Evolutionary conservation across 92 coral and sea anemone species (phyloP), one percentile per base, ranked within the genome.

Genomic region (Phenganax marumi): DNA sequence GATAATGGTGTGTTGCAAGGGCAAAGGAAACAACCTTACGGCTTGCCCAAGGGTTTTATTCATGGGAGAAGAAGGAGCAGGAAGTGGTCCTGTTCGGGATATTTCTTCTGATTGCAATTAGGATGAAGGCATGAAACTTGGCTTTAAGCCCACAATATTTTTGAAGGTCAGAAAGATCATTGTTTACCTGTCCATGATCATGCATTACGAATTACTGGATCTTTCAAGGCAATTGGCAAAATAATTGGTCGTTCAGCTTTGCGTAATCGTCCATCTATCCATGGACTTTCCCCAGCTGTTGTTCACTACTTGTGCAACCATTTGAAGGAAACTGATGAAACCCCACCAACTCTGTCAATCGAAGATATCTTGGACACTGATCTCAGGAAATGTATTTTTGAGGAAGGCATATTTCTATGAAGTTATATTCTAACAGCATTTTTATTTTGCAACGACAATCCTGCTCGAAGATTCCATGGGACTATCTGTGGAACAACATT

Each of bases 1-100:
- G 21, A 81, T 85, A 14, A 64, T 88, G 64, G 56, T 75, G 25
- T 80, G 77, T 76, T 88, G 81, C 80, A 85, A 88, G 53, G 65
- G 79, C 64, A 82, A 79, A 19, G 43, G 22, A 61, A 85, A 71
- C 12, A 85, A 85, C 12, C 70, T 84, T 0, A 80, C 8, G 8
- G 86, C 65, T 8, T 39, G 18, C 47, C 88, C 84, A 9, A 70
- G 60, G 61, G 83, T 88, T 21, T 22, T 50, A 56, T 89, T 86
- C 50, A 86, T 86, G 80, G 87, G 51, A 46, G 89, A 89, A 72
- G 89, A 72, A 74, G 91, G 85, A 49, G 89, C 84, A 14, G 87
- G 89, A 3, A 66, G 50, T 10, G 8, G 49, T 10, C 49, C 49
- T 11, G 72, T 66, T 12, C 50, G 48, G 7, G 89, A 88, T n/a